phyloP scores from a whole-genome alignment of 2,113 vertebrate species.

The Lucifuga dentata region DNA sequence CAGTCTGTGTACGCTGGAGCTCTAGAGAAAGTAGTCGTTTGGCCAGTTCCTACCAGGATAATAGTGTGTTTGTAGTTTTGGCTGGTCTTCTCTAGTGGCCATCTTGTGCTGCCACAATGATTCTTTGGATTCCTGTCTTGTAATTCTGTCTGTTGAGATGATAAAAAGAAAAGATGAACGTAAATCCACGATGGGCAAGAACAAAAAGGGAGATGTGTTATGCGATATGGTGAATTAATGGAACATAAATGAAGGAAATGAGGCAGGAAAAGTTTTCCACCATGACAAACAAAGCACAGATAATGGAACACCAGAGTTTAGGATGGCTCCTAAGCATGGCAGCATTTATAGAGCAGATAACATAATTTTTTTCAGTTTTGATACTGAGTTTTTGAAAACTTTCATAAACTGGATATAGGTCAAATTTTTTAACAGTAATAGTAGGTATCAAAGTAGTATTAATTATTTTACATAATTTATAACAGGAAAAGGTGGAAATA shows the following conservation, averaged over 20 bases:
- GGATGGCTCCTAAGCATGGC: no score
- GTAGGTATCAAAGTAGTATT: no score
- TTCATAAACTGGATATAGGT: no score
- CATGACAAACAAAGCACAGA: no score
- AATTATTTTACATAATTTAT: no score
- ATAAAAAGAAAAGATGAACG: conserved; percentile 34
- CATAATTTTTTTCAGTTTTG: no score
- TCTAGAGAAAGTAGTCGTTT: conserved; percentile 61
- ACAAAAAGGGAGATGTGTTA: not conserved
- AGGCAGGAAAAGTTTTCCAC: no score
- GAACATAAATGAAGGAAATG: not conserved
- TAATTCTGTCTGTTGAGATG: conserved; percentile 43
- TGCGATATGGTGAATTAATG: conserved; percentile 8
- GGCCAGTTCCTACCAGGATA: conserved; percentile 39
- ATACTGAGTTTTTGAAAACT: no score
- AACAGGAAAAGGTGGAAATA: no score
- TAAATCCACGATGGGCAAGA: conserved; percentile 15
- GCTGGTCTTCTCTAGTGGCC: conserved; percentile 45
- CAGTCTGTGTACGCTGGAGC: conserved; percentile 29
- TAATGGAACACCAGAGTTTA: no score
- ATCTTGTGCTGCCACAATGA: conserved; percentile 39
- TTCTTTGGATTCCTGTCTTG: conserved; percentile 42
- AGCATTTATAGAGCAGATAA: no score
- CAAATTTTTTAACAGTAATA: no score
- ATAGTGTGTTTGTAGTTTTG: conserved; percentile 63